Conservation (phyloP, 92 coral and sea anemone genomes). For the Zoanthus sociatus region DNA sequence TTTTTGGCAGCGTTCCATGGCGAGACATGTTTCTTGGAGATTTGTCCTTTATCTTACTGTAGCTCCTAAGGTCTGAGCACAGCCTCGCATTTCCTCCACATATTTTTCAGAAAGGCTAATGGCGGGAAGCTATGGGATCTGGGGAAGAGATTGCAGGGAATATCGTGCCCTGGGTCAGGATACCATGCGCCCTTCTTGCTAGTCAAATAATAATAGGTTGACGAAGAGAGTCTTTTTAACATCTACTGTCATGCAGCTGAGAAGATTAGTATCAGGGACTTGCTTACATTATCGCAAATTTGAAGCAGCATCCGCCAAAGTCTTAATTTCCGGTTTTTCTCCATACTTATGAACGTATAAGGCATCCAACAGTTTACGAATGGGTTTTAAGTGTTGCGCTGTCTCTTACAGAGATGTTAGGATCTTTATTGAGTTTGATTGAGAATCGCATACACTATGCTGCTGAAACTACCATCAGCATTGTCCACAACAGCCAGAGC, state of each 20-base stretch:
- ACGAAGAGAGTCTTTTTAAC: not conserved
- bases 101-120: no score
- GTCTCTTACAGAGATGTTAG: not conserved
- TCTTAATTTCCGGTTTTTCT: not conserved
- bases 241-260: not conserved
- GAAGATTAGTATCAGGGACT: not conserved
- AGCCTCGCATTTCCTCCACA: no score
- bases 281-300: not conserved
- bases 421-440: not conserved
- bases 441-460: not conserved
- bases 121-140: not conserved
- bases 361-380: not conserved
- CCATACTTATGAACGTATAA: not conserved
- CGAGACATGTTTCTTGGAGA: no score
- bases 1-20: no score
- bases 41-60: no score
- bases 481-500: no score
- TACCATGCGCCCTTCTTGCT: not conserved
- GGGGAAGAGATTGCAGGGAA: not conserved
- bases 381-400: no score
- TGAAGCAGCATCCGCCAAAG: not conserved
- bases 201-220: not conserved
- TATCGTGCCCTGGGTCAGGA: not conserved
- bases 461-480: no score
- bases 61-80: no score